phyloP scores from a whole-genome alignment of 2,113 vertebrate species.

The Amphiprion ocellaris region DNA sequence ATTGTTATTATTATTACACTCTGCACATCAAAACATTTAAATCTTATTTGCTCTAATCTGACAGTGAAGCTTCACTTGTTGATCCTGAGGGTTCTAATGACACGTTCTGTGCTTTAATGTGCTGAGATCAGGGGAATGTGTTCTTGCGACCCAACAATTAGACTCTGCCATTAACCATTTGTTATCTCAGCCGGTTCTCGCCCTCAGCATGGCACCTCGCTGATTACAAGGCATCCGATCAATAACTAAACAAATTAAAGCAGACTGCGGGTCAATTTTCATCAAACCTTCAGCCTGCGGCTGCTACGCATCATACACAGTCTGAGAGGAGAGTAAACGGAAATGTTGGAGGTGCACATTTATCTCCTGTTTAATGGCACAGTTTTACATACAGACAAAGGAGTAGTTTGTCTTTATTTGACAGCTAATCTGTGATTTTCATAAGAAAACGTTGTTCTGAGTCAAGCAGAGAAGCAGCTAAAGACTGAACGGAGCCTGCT shows the following conservation, averaged over 20 bases:
- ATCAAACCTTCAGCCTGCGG: conserved; percentile 33
- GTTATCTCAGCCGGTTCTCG: conserved; percentile 52
- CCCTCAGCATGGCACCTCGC: conserved; percentile 61
- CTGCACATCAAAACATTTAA: conserved; percentile 19
- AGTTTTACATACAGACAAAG: no score
- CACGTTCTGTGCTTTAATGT: not conserved
- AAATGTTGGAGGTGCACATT: conserved; percentile 1
- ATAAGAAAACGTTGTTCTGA: no score
- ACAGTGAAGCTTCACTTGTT: conserved; percentile 25
- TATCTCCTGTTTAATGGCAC: no score
- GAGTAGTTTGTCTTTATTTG: no score
- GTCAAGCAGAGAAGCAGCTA: no score
- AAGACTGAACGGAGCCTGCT: no score
- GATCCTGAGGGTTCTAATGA: conserved; percentile 17
- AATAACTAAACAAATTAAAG: conserved; percentile 83
- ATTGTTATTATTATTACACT: not conserved
- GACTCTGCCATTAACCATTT: conserved; percentile 71
- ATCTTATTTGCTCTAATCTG: not conserved
- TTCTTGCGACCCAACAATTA: conserved; percentile 62
- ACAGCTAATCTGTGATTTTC: no score
- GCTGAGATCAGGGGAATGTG: conserved; percentile 67
- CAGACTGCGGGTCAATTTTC: conserved; percentile 67
- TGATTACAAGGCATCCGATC: conserved; percentile 78
- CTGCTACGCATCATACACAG: not conserved
- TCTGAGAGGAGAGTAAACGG: not conserved